Conservation (phyloP, 2,797 vertebrate species). For the Lepus oiostolus region DNA sequence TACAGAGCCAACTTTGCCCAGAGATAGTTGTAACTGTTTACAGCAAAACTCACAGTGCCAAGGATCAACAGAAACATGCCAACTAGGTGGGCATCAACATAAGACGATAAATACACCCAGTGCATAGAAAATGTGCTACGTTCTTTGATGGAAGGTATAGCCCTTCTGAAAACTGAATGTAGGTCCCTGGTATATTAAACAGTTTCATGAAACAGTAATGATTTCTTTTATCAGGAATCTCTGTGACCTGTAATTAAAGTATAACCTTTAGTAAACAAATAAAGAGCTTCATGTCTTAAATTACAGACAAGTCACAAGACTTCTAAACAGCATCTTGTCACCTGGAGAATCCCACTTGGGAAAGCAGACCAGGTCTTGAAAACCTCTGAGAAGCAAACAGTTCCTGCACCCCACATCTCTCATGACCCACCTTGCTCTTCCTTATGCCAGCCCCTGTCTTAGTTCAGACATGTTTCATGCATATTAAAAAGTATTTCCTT, state of each 20-base stretch:
- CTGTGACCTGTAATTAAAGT: constrained; percentile 12
- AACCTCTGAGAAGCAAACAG: not conserved
- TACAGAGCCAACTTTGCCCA: not conserved
- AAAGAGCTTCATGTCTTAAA: not conserved
- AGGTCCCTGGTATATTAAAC: not conserved
- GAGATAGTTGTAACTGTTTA: not conserved
- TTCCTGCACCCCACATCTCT: not conserved
- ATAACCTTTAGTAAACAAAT: constrained; percentile 24
- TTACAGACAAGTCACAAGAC: not conserved
- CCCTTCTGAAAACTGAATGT: constrained; percentile 14
- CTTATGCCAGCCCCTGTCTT: not conserved
- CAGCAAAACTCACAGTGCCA: not conserved
- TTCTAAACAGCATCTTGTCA: not conserved
- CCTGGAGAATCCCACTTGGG: not conserved
- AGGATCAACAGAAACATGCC: not conserved
- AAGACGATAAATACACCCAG: not conserved
- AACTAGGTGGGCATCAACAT: not conserved
- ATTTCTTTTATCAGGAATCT: constrained; percentile 16
- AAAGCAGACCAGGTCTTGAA: not conserved
- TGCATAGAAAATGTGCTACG: not conserved
- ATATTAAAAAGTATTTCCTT: constrained; percentile 11
- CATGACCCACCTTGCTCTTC: not conserved
- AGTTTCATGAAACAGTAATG: not conserved
- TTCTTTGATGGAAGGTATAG: not conserved
- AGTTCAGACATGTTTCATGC: not conserved